These are phyloP conservation scores for Sarcophaga caerulescens DNA, from an alignment of 2,888 invertebrate genomes.

Conservation along the genomic window DNA sequence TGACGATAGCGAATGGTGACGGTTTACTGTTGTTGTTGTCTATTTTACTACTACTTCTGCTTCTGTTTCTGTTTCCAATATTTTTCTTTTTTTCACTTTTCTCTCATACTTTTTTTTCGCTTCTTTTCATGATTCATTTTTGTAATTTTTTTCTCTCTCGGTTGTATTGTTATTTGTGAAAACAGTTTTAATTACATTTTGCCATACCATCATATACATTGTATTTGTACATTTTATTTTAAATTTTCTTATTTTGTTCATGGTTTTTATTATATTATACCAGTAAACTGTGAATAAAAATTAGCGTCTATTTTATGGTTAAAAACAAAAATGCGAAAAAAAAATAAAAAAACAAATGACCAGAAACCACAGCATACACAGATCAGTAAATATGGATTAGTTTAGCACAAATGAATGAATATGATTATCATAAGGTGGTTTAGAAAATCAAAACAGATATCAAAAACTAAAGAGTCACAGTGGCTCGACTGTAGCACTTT, in stretches of 20 bases:
- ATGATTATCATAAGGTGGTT: background rate
- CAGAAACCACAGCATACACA: background rate
- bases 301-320: conserved; percentile 19
- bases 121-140: conserved; percentile 12
- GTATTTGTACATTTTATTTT: background rate
- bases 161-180: conserved; percentile 23
- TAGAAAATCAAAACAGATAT: no score
- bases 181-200: conserved; percentile 51
- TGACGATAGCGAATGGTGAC: background rate
- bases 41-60: background rate
- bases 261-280: conserved; percentile 1
- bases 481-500: no score
- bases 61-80: no score
- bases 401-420: background rate
- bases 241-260: background rate
- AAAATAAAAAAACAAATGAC: background rate
- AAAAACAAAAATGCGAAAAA: background rate
- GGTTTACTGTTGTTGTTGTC: background rate
- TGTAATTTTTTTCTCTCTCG: background rate
- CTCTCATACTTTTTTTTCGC: background rate
- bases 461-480: no score
- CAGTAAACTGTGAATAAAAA: conserved; percentile 17
- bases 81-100: no score
- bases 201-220: background rate
- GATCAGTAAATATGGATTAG: conserved; percentile 18